These are phyloP conservation scores for Pipistrellus nathusii DNA, from an alignment of 2,797 vertebrate genomes.

Conservation along the genomic window DNA sequence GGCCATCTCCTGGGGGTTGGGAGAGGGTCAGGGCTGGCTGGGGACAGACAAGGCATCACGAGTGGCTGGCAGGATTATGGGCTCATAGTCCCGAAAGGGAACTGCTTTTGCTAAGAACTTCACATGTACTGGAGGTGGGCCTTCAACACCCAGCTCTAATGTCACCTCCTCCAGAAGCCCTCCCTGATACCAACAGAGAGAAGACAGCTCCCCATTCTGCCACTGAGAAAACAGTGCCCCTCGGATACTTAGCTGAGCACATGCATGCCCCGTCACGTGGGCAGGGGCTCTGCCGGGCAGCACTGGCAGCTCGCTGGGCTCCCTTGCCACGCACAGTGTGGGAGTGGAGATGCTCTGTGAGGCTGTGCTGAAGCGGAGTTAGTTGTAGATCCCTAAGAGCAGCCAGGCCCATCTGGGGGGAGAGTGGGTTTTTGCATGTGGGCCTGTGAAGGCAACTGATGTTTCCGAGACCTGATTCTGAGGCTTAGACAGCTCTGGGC, in stretches of 20 bases:
- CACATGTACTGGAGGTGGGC: background rate
- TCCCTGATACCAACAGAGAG: background rate
- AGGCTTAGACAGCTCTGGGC: background rate
- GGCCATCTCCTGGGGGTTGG: background rate
- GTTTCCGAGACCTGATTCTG: background rate
- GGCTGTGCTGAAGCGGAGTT: background rate
- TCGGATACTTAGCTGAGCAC: background rate
- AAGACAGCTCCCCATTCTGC: background rate
- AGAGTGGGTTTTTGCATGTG: constrained; percentile 25
- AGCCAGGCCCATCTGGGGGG: background rate
- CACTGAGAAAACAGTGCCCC: background rate
- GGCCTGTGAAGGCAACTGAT: background rate
- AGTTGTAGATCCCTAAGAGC: background rate
- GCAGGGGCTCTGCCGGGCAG: background rate
- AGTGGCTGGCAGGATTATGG: background rate
- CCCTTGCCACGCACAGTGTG: background rate
- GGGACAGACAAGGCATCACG: background rate
- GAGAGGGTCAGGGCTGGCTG: background rate
- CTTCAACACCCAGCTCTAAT: background rate
- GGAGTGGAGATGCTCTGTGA: fast-evolving
- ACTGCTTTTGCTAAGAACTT: background rate
- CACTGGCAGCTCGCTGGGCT: background rate
- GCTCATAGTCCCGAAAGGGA: background rate
- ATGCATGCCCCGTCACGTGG: background rate
- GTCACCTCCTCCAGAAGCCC: constrained; percentile 26